phyloP scores from a whole-genome alignment of 2,113 vertebrate genomes.

The Microtus pennsylvanicus region DNA sequence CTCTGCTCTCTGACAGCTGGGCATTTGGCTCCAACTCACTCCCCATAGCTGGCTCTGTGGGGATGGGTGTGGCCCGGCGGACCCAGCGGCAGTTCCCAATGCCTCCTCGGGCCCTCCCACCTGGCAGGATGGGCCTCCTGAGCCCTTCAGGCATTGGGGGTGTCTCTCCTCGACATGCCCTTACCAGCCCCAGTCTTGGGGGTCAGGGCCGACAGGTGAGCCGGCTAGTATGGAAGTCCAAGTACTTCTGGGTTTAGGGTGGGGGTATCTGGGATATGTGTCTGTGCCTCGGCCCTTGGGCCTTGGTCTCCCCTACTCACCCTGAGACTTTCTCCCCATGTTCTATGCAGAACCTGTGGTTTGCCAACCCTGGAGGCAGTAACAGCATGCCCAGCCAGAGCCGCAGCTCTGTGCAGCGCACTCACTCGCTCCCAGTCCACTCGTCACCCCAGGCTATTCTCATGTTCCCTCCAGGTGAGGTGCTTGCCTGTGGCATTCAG shows the following conservation, averaged over 20 bases:
- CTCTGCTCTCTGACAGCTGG: constrained; percentile 87
- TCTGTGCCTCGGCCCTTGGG: not conserved
- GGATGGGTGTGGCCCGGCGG: constrained; percentile 91
- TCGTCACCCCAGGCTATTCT: constrained; percentile 96
- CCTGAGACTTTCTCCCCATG: not conserved
- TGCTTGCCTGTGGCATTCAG: not conserved
- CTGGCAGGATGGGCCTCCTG: constrained; percentile 91
- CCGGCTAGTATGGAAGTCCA: not conserved
- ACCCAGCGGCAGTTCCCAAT: constrained; percentile 94
- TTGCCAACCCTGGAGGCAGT: constrained; percentile 95
- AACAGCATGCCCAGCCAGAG: constrained; percentile 98
- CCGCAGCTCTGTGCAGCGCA: constrained; percentile 96
- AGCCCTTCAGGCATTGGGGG: constrained; percentile 91
- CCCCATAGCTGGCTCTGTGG: constrained; percentile 98
- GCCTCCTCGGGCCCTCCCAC: constrained; percentile 91
- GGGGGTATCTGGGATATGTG: not conserved
- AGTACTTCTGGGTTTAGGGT: not conserved
- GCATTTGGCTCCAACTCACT: constrained; percentile 96
- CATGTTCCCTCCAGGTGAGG: constrained; percentile 95
- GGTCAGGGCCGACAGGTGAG: constrained; percentile 94
- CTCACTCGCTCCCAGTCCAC: constrained; percentile 96
- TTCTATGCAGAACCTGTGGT: constrained; percentile 92
- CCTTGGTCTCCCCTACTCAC: not conserved
- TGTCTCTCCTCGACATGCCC: constrained; percentile 93
- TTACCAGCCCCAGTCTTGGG: constrained; percentile 90